Evolutionary conservation across 2,113 vertebrate species (phyloP).

Genomic region (Sander lucioperca): DNA sequence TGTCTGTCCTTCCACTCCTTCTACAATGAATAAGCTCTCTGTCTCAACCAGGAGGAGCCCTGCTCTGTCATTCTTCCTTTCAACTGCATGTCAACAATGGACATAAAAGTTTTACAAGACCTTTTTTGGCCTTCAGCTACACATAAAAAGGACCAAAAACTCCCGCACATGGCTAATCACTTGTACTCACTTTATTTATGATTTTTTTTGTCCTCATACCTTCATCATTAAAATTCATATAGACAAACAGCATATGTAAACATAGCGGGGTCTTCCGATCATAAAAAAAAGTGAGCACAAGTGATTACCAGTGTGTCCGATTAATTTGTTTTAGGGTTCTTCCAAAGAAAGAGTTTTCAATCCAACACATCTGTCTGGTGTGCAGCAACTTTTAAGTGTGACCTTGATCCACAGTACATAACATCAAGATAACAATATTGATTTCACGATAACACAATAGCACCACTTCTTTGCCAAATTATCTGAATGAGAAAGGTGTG

Average conservation of each 20-base stretch:
- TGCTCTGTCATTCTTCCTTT: neutral
- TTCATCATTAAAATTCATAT: neutral
- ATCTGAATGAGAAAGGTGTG: neutral
- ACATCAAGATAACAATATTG: neutral
- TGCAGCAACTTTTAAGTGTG: neutral
- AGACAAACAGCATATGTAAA: neutral
- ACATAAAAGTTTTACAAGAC: neutral
- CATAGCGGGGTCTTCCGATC: neutral
- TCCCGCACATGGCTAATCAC: neutral
- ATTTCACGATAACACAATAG: neutral
- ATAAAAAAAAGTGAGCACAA: neutral
- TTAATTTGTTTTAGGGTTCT: neutral
- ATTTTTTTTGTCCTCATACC: neutral
- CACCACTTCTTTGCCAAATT: neutral
- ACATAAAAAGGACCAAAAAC: neutral
- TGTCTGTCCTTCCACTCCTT: neutral
- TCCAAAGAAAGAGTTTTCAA: neutral
- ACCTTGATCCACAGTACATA: neutral
- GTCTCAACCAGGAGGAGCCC: conserved; percentile 11
- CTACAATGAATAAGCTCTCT: neutral
- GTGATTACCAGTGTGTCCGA: neutral
- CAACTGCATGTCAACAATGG: neutral
- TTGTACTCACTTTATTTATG: neutral
- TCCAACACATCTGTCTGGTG: neutral
- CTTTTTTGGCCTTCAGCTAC: neutral